These are phyloP conservation scores for Campoplex capitator DNA, from an alignment of 2,888 invertebrate genomes.

Conservation along the genomic window DNA sequence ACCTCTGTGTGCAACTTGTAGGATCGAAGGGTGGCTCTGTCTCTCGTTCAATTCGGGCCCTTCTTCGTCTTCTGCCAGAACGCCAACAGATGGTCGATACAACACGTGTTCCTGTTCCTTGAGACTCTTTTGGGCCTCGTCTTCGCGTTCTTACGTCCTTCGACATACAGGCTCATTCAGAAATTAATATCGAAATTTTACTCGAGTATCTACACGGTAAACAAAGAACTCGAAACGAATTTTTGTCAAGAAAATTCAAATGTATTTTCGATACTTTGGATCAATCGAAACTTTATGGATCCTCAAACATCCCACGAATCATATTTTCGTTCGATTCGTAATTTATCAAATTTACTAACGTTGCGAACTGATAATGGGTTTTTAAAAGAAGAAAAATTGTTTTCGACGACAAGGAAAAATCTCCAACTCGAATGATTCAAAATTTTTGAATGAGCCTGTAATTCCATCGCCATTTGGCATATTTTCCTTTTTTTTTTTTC, in stretches of 20 bases:
- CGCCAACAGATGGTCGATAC: slow-evolving; percentile 80
- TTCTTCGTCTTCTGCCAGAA: slow-evolving; percentile 68
- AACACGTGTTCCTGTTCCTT: slow-evolving; percentile 80
- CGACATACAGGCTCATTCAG: slow-evolving; percentile 19
- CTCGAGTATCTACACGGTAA: background rate
- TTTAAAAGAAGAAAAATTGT: background rate
- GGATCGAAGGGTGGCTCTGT: slow-evolving; percentile 61
- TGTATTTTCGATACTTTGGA: background rate
- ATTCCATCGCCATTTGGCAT: slow-evolving; percentile 34
- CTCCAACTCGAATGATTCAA: background rate
- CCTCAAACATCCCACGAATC: background rate
- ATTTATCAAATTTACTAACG: too few species aligned
- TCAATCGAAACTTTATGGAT: background rate
- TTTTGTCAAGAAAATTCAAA: background rate
- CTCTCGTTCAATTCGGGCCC: slow-evolving; percentile 52
- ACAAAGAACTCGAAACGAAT: background rate
- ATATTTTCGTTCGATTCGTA: too few species aligned
- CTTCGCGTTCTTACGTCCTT: background rate
- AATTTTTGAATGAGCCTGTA: slow-evolving; percentile 17
- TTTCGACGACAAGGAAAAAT: background rate
- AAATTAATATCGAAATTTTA: background rate
- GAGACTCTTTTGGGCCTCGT: slow-evolving; percentile 54
- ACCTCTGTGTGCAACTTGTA: slow-evolving; percentile 59
- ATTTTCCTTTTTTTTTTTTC: slow-evolving; percentile 11
- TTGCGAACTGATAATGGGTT: too few species aligned